phyloP scores from a whole-genome alignment of 2,888 invertebrate genomes.

The Hofmannophila pseudospretella region DNA sequence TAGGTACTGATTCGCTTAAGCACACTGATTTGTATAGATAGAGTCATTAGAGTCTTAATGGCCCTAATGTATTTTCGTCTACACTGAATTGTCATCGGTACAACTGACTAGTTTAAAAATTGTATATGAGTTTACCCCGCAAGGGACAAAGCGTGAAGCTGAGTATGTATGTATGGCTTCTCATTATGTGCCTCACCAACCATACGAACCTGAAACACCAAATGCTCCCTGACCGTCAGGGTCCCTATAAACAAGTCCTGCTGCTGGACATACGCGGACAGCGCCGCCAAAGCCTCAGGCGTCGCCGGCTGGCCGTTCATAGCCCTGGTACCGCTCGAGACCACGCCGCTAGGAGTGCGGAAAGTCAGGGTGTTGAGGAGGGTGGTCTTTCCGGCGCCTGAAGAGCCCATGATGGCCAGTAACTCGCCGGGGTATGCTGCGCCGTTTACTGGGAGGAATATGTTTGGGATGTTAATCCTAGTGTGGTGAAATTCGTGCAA shows the following conservation, averaged over 20 bases:
- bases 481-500: no score
- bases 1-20: no score
- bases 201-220: slow-evolving; percentile 93
- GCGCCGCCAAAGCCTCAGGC: slow-evolving; percentile 83
- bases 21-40: no score
- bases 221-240: slow-evolving; percentile 92
- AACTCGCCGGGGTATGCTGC: slow-evolving; percentile 91
- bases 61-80: no score
- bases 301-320: slow-evolving; percentile 88
- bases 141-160: no score
- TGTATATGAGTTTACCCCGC: no score
- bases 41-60: no score
- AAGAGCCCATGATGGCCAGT: slow-evolving; percentile 92
- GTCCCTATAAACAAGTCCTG: slow-evolving; percentile 95
- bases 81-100: no score
- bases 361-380: slow-evolving; percentile 93
- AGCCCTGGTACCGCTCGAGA: slow-evolving; percentile 77
- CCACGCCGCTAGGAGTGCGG: slow-evolving; percentile 83
- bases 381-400: slow-evolving; percentile 97
- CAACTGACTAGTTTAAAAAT: no score
- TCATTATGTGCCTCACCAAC: no score
- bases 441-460: slow-evolving; percentile 81
- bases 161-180: no score
- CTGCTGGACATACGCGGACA: slow-evolving; percentile 95
- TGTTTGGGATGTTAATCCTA: no score